Evolutionary conservation across 1,140 invertebrate genomes (phyloP).

Genomic region (Platorchestia sp.): DNA sequence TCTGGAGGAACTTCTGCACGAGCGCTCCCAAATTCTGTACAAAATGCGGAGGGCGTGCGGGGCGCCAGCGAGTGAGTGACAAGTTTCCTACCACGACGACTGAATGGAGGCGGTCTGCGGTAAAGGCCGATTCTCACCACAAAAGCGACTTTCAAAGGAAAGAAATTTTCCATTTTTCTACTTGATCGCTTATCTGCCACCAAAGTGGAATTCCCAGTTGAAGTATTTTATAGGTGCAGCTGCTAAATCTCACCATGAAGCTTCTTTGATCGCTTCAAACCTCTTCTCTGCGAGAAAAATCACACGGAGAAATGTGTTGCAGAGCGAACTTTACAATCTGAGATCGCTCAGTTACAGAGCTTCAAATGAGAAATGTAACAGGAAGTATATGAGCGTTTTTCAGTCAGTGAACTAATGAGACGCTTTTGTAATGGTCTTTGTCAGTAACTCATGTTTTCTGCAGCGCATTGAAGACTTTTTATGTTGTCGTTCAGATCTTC

Average conservation of each 20-base stretch:
- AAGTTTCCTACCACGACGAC: not conserved
- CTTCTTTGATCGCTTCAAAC: not conserved
- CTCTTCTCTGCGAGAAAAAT: not conserved
- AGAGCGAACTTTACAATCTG: not conserved
- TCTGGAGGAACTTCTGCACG: constrained; percentile 40
- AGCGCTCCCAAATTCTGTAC: constrained; percentile 30
- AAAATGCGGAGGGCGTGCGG: constrained; percentile 7
- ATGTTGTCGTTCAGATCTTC: too few species aligned
- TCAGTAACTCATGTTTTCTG: too few species aligned
- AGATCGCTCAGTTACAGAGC: not conserved
- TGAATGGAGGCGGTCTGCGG: constrained; percentile 8
- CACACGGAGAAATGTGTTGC: not conserved
- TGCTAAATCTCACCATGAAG: not conserved
- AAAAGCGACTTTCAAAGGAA: constrained; percentile 47
- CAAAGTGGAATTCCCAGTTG: constrained; percentile 13
- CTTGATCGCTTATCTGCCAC: constrained; percentile 37
- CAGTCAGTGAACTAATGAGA: not conserved
- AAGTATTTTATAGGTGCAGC: not conserved
- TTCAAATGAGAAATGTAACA: not conserved
- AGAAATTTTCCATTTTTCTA: constrained; percentile 51
- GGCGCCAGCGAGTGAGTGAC: not conserved
- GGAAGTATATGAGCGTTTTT: not conserved
- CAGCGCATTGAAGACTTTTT: too few species aligned
- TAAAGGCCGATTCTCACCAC: not conserved
- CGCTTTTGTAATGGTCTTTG: too few species aligned